Base-by-base conservation (phyloP, 1,140 invertebrate species). In the Bathynomus jamesi region DNA sequence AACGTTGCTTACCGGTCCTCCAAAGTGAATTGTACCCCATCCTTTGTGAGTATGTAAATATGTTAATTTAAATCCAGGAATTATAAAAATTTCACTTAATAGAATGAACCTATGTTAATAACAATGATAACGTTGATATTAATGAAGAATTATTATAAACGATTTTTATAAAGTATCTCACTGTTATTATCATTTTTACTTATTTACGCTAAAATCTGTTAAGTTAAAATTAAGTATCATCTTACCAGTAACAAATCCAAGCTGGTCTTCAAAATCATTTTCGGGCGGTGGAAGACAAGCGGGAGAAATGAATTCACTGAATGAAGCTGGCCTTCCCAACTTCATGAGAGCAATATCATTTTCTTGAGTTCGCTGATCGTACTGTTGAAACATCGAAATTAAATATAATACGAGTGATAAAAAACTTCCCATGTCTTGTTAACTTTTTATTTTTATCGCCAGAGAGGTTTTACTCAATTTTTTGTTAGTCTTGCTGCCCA, bases 1-100 rank as follows among this genome's bases (percentile, higher is more conserved):
- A n/a, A 82, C 80, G 3, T 84, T 80, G 0, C 89, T 86, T 8
- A 79, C 82, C 0, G 81, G 79, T 0, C 87, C 88, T 17, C 83
- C 85, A 68, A 84, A 85, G 28, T 82, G 83, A 4, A 81, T 78
- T 0, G 74, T 76, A 10, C 74, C 74, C 74, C 74, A 76, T n/a
- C 74, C 74, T 76, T 71, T 27, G 78, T 40, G 17, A 31, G 24
- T 17, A 21, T 28, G 3, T 27, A 64, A 25, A 29, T 64, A 64
- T 64, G n/a, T 30, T 29, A 24, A 29, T 24, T 68, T 64, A 70
- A 67, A 61, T 31, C 25, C 67, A 70, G 24, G 17, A 11, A 31
- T 65, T 29, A 17, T 17, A 24, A 70, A 17, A 64, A 27, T 28
- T 68, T 21, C 24, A 64, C 28, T 27, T 21, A 64, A 27, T 27